Percentiles rank a stretch among this genome's conserved stretches.
These are phyloP conservation scores for Nylanderia fulva DNA, from an alignment of 1,140 invertebrate genomes.

Conservation along the genomic window DNA sequence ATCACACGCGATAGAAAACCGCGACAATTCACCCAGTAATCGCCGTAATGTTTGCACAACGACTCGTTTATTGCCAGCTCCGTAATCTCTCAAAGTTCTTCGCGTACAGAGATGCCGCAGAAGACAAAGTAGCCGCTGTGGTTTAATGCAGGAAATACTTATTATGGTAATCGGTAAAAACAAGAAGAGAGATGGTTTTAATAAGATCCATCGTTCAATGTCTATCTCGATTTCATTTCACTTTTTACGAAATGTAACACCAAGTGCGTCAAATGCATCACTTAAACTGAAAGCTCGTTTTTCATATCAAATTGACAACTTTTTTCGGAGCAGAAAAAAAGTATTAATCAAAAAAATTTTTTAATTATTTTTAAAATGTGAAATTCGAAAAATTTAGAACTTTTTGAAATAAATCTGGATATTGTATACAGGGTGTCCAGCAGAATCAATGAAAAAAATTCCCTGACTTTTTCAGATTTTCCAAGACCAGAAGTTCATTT, in stretches of 20 bases:
- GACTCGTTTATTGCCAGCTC: slow-evolving; percentile 58
- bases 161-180: slow-evolving; percentile 59
- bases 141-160: slow-evolving; percentile 50
- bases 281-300: neutral
- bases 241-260: neutral
- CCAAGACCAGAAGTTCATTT: no score
- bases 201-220: neutral
- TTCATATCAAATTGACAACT: neutral
- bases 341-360: neutral
- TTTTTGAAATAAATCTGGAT: neutral
- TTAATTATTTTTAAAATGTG: neutral
- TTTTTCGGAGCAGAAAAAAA: neutral
- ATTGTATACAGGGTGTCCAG: no score
- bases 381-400: neutral
- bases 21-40: slow-evolving; percentile 28
- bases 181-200: slow-evolving; percentile 27
- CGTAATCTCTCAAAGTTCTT: slow-evolving; percentile 41
- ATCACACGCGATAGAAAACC: slow-evolving; percentile 40
- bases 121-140: slow-evolving; percentile 61
- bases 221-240: neutral
- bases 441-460: no score
- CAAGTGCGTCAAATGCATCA: neutral
- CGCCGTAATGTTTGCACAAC: slow-evolving; percentile 53
- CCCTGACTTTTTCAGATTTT: no score
- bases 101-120: neutral